Conservation (phyloP, 2,113 vertebrate species). For the Polypterus bichir region DNA sequence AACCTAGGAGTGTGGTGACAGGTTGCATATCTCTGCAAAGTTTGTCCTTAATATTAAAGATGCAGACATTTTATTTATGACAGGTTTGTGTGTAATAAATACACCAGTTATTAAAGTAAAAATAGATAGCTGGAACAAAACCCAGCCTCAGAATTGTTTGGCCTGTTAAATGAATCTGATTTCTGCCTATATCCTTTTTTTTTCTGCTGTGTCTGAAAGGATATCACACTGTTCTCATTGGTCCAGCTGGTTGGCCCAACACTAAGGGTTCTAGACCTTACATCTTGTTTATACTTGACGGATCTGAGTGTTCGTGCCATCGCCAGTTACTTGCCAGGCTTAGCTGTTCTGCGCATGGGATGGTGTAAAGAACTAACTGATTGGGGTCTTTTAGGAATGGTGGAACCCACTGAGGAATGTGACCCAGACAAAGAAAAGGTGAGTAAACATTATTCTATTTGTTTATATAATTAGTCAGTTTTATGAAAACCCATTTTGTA, state of each 20-base stretch:
- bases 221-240: conserved; percentile 47
- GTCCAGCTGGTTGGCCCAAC: conserved; percentile 32
- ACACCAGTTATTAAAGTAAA: no score
- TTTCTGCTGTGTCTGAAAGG: conserved; percentile 30
- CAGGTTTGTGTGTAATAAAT: no score
- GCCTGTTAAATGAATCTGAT: no score
- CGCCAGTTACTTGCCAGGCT: conserved; percentile 37
- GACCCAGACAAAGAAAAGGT: conserved; percentile 30
- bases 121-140: no score
- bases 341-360: conserved; percentile 54
- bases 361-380: conserved; percentile 66
- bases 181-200: no score
- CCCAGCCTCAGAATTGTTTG: no score
- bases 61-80: no score
- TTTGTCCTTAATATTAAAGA: no score
- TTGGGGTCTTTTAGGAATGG: conserved; percentile 61
- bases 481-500: no score
- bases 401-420: conserved; percentile 29
- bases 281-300: conserved; percentile 54
- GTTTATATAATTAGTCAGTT: no score
- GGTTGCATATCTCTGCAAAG: no score
- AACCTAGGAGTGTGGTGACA: no score
- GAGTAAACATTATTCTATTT: conserved; percentile 8
- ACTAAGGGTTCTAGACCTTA: conserved; percentile 57
- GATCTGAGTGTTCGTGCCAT: conserved; percentile 53